Conservation (phyloP, 2,888 invertebrate genomes). For the Thyatira batis region DNA sequence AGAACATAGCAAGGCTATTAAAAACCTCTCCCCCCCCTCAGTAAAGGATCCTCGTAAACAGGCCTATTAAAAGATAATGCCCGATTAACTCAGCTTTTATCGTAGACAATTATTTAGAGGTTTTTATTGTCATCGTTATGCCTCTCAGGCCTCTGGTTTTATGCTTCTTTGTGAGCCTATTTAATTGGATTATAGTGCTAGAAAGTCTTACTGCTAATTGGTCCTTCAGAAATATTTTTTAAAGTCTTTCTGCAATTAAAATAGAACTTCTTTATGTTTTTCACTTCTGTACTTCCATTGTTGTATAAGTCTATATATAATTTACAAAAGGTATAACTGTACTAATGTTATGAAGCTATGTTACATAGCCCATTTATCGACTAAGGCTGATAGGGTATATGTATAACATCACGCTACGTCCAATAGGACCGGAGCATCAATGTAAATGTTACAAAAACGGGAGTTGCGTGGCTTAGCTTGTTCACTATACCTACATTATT, state of each 20-base stretch:
- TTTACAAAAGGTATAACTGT: too few species aligned
- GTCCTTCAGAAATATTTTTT: neutral
- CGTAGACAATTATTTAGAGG: constrained; percentile 7
- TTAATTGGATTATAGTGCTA: neutral
- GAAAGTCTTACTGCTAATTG: neutral
- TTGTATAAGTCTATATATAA: too few species aligned
- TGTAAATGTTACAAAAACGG: too few species aligned
- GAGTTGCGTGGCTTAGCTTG: too few species aligned
- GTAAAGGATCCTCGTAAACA: constrained; percentile 1
- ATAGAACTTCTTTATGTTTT: neutral
- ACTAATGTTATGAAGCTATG: too few species aligned
- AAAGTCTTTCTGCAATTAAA: neutral
- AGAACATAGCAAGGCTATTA: neutral
- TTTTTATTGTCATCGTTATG: constrained; percentile 10
- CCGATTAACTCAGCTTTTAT: constrained; percentile 13
- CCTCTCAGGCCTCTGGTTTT: neutral
- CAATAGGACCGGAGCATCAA: too few species aligned
- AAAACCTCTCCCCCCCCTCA: neutral
- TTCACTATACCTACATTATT: too few species aligned
- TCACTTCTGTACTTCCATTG: too few species aligned
- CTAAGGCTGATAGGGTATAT: too few species aligned
- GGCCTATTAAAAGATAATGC: constrained; percentile 3
- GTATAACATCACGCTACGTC: too few species aligned
- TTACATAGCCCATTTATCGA: too few species aligned
- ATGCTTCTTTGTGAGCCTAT: neutral